Base-by-base conservation (phyloP, 23 tunicate species). In the Trididemnum clinides region DNA sequence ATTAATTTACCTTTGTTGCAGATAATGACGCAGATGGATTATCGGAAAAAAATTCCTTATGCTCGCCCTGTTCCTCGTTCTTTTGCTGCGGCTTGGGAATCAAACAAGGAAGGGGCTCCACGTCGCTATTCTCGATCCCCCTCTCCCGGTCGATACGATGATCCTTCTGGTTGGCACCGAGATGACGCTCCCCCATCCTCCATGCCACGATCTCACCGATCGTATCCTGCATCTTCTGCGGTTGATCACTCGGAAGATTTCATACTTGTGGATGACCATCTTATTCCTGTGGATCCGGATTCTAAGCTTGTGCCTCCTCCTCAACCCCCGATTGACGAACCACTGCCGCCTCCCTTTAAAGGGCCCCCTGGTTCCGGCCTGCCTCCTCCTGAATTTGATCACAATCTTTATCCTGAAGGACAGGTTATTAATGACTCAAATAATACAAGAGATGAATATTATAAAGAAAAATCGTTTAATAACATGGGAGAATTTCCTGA, bases 11-110 rank as follows among this genome's bases (percentile, higher is more conserved):
- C n/a, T n/a, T 59, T 59, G 7, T 5, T 66, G 12, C n/a, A 66
- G 75, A 3, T 66, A 2, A 66, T 66, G 37, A 28, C 75, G 0
- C 93, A 89, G 49, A 74, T 51, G 5, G 95, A 94, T 15, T 78
- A 82, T 73, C 71, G 89, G n/a, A 90, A 85, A 51, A 96, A 88
- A 82, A 88, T 87, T 10, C 88, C 99, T 18, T 96, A 80, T 54
- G 89, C 96, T 19, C 86, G 96, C 18, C 99, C 99, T 28, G 99
- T 96, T 25, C 99, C 99, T 1, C 79, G 92, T 34, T 95, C 87
- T 22, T 96, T 96, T 64, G 96, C 88, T 64, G 87, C 87, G 25
- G 99, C 99, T 18, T 96, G 99, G 99, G 99, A 96, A 29, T 88
- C 92, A 19, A 95, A 95, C 59, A 95, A 90, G 62, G 99, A 91